Percentiles rank a stretch among this genome's conserved stretches.
Evolutionary conservation across 2,113 vertebrate genomes (phyloP).

Genomic region (Myotis lucifugus): DNA sequence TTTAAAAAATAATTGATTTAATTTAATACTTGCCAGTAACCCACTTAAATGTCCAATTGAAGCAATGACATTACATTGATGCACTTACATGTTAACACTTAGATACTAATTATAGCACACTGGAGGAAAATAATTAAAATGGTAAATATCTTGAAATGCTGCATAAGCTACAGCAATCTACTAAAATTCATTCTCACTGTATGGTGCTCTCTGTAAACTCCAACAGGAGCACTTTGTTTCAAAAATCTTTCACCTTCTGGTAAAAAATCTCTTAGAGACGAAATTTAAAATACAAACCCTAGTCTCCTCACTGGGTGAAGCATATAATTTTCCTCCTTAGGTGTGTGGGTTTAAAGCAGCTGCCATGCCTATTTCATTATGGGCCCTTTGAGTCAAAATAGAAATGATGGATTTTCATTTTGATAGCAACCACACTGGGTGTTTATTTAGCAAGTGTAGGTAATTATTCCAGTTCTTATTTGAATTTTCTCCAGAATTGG

Average conservation of each 20-base stretch:
- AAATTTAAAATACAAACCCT: conserved; percentile 64
- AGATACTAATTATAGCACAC: not conserved
- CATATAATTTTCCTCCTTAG: conserved; percentile 78
- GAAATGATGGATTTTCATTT: conserved; percentile 80
- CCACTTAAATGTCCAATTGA: conserved; percentile 14
- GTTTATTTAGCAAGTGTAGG: conserved; percentile 70
- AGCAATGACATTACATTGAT: not conserved
- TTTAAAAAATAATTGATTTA: not conserved
- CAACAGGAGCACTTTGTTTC: conserved; percentile 56
- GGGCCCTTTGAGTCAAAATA: conserved; percentile 71
- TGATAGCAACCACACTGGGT: conserved; percentile 45
- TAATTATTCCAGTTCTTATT: conserved; percentile 76
- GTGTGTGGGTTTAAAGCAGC: conserved; percentile 63
- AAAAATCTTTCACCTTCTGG: conserved; percentile 44
- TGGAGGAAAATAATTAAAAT: conserved; percentile 24
- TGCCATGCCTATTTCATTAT: conserved; percentile 77
- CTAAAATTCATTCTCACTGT: conserved; percentile 18
- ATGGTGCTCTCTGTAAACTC: conserved; percentile 61
- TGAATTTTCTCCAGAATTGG: conserved; percentile 57
- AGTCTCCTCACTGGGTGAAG: conserved; percentile 63
- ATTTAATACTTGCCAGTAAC: conserved; percentile 13
- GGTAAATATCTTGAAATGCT: conserved; percentile 45
- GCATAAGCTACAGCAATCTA: not conserved
- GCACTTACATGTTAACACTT: not conserved
- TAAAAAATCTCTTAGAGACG: conserved; percentile 2